A percentile compares a stretch with the other conserved stretches of the same genome.
phyloP scores from a whole-genome alignment of 2,888 invertebrate genomes.

The Cantharis nigra region DNA sequence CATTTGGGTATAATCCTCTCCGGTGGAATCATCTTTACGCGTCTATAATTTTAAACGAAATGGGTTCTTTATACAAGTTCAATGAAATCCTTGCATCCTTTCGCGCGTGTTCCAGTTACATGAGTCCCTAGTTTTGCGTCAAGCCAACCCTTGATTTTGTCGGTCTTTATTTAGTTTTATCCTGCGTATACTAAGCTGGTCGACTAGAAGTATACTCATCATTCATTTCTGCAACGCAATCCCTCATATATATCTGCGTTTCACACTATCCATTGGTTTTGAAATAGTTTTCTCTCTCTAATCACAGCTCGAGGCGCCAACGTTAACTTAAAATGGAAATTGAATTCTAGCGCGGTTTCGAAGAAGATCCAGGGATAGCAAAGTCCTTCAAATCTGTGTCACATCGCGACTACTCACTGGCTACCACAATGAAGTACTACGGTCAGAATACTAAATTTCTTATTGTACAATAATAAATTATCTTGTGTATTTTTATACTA shows the following conservation, averaged over 20 bases:
- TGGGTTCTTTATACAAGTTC: slow-evolving; percentile 41
- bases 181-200: slow-evolving; percentile 22
- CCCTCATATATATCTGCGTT: slow-evolving; percentile 43
- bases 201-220: slow-evolving; percentile 45
- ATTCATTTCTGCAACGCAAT: slow-evolving; percentile 47
- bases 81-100: slow-evolving; percentile 41
- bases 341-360: slow-evolving; percentile 44
- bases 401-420: slow-evolving; percentile 11
- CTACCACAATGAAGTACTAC: slow-evolving; percentile 22
- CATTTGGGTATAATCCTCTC: neutral
- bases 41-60: slow-evolving; percentile 28
- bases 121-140: slow-evolving; percentile 36
- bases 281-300: slow-evolving; percentile 21
- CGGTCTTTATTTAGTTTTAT: slow-evolving; percentile 33
- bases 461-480: neutral
- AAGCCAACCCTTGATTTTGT: slow-evolving; percentile 38
- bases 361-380: slow-evolving; percentile 29
- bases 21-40: slow-evolving; percentile 23
- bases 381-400: slow-evolving; percentile 24
- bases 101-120: slow-evolving; percentile 37
- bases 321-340: slow-evolving; percentile 52
- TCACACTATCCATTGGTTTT: slow-evolving; percentile 19
- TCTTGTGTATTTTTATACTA: neutral
- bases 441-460: neutral
- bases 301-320: slow-evolving; percentile 38